These are phyloP conservation scores for Guaruba guarouba DNA, from an alignment of 2,113 vertebrate species.

Conservation along the genomic window DNA sequence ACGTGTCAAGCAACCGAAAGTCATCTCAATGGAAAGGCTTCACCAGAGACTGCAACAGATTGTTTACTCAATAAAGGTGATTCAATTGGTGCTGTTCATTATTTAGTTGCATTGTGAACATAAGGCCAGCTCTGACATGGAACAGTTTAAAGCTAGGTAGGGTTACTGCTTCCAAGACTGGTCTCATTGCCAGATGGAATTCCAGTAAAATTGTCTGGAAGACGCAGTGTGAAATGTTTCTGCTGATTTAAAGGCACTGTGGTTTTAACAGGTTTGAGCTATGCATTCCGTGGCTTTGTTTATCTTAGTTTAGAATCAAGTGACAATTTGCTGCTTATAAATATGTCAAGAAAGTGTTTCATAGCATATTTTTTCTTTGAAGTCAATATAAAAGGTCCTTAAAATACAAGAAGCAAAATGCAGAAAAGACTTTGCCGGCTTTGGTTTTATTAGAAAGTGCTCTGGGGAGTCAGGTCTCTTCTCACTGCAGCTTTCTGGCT, in stretches of 20 bases:
- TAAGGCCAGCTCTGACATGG: constrained; percentile 8
- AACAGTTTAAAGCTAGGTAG: constrained; percentile 12
- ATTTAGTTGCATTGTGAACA: constrained; percentile 33
- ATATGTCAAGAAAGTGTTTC: neutral
- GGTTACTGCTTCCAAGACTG: constrained; percentile 15
- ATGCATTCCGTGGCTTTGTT: constrained; percentile 43
- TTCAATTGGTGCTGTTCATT: neutral
- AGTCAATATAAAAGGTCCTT: constrained; percentile 10
- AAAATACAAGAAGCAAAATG: neutral
- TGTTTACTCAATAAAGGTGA: constrained; percentile 59
- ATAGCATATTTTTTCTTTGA: constrained; percentile 5
- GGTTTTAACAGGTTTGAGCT: constrained; percentile 16
- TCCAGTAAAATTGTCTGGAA: neutral
- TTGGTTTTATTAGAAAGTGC: neutral
- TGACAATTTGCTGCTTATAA: constrained; percentile 31
- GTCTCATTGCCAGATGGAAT: constrained; percentile 5
- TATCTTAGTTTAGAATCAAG: constrained; percentile 48
- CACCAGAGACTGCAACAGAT: constrained; percentile 34
- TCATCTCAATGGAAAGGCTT: constrained; percentile 18
- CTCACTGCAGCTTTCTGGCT: neutral
- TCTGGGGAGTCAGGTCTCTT: neutral
- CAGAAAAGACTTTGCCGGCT: neutral
- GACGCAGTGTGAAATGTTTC: neutral
- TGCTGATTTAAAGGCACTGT: constrained; percentile 21
- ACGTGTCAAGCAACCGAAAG: neutral